Percentiles rank a stretch among this genome's conserved stretches.
Conservation (phyloP, 1,140 invertebrate species). For the Temnothorax nylanderi region DNA sequence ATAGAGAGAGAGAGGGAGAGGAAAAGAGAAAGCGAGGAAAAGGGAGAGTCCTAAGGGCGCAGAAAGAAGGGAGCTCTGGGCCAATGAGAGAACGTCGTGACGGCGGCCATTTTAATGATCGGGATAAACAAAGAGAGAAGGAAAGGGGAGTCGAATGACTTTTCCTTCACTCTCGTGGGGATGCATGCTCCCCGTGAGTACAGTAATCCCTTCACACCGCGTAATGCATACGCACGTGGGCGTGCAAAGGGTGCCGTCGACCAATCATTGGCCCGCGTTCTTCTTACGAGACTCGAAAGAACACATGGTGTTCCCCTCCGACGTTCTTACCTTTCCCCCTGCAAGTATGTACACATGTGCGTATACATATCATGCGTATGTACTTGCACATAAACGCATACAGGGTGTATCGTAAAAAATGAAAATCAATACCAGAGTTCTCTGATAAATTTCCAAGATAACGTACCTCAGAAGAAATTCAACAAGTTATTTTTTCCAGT, state of each 20-base stretch:
- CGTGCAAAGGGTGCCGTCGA: slow-evolving; percentile 78
- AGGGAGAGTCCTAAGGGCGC: slow-evolving; percentile 45
- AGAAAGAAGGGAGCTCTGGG: slow-evolving; percentile 75
- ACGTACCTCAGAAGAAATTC: background rate
- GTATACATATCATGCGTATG: slow-evolving; percentile 38
- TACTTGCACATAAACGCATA: slow-evolving; percentile 19
- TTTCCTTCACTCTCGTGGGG: slow-evolving; percentile 75
- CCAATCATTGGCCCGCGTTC: slow-evolving; percentile 81
- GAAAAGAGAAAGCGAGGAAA: slow-evolving; percentile 65
- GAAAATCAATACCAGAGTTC: background rate
- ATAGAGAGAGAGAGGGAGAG: background rate
- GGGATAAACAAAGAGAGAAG: slow-evolving; percentile 84
- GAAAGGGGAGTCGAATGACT: slow-evolving; percentile 83
- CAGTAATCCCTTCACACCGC: slow-evolving; percentile 78
- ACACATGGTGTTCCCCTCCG: slow-evolving; percentile 67
- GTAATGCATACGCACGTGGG: slow-evolving; percentile 80
- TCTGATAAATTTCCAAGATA: background rate
- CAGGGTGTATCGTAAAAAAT: slow-evolving; percentile 24
- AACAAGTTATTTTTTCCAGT: background rate
- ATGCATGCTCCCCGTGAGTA: slow-evolving; percentile 69
- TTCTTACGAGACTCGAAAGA: slow-evolving; percentile 70
- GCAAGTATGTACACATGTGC: slow-evolving; percentile 8
- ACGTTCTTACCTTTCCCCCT: slow-evolving; percentile 54
- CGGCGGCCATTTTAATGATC: slow-evolving; percentile 86
- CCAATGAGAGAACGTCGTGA: slow-evolving; percentile 83